Conservation (phyloP, 2,888 invertebrate species). For the Pherbina coryleti region DNA sequence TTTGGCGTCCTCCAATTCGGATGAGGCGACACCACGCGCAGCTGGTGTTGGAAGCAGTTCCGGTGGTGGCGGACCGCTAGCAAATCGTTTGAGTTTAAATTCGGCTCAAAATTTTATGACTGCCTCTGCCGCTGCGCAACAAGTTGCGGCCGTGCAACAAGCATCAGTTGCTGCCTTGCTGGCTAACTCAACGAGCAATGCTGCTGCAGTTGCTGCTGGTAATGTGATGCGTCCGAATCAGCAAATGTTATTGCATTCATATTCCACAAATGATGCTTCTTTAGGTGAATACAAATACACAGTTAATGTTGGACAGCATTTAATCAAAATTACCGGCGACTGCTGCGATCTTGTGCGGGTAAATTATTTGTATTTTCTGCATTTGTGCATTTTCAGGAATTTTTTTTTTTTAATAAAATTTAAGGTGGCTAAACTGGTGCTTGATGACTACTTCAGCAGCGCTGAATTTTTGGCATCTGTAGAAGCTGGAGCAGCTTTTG, state of each 20-base stretch:
- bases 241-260: constrained; percentile 78
- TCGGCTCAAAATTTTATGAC: constrained; percentile 67
- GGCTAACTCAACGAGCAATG: constrained; percentile 52
- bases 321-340: constrained; percentile 87
- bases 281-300: constrained; percentile 91
- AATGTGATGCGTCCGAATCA: constrained; percentile 66
- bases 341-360: constrained; percentile 89
- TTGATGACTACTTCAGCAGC: constrained; percentile 85
- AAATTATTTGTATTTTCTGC: constrained; percentile 50
- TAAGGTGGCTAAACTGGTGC: constrained; percentile 87
- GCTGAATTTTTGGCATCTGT: constrained; percentile 69
- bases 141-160: constrained; percentile 50
- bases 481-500: constrained; percentile 68
- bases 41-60: constrained; percentile 49
- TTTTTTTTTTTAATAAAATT: constrained; percentile 34
- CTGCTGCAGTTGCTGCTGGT: constrained; percentile 63
- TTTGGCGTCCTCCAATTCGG: constrained; percentile 81
- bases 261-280: constrained; percentile 86
- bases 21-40: constrained; percentile 65
- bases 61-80: constrained; percentile 55
- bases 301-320: constrained; percentile 85
- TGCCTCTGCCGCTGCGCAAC: constrained; percentile 61
- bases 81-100: constrained; percentile 66
- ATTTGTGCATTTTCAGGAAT: background rate
- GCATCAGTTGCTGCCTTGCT: constrained; percentile 49